Conservation (phyloP, 2,888 invertebrate genomes). For the Hypselothyrea guttata region DNA sequence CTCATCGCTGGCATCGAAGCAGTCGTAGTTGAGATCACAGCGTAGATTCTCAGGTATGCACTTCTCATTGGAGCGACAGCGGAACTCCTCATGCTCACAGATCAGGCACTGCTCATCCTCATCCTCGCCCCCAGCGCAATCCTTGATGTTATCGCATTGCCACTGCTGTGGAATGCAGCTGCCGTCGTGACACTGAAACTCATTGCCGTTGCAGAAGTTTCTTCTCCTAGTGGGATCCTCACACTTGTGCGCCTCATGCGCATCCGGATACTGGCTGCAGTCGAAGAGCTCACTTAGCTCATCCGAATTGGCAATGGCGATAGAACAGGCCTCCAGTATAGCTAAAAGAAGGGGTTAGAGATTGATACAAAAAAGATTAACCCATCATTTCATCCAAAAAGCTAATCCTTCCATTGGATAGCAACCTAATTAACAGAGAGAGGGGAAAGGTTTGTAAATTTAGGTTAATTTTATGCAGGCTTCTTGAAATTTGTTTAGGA, state of each 20-base stretch:
- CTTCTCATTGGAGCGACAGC: slow-evolving; percentile 82
- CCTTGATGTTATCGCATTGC: slow-evolving; percentile 83
- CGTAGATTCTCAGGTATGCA: slow-evolving; percentile 85
- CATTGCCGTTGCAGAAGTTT: slow-evolving; percentile 84
- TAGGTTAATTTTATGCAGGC: too few relatives aligned
- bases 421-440: too few relatives aligned
- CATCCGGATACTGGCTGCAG: slow-evolving; percentile 85
- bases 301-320: slow-evolving; percentile 84
- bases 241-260: slow-evolving; percentile 83
- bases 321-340: slow-evolving; percentile 85
- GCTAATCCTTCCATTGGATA: too few relatives aligned
- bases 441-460: too few relatives aligned
- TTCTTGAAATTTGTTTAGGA: too few relatives aligned
- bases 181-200: slow-evolving; percentile 85
- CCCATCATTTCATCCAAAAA: too few relatives aligned
- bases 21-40: slow-evolving; percentile 86
- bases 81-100: slow-evolving; percentile 83
- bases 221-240: slow-evolving; percentile 83
- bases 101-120: slow-evolving; percentile 82
- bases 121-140: slow-evolving; percentile 83
- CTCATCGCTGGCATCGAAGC: slow-evolving; percentile 86
- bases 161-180: slow-evolving; percentile 86
- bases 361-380: not conserved
- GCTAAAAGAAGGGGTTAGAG: slow-evolving; percentile 80
- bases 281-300: slow-evolving; percentile 84